phyloP scores from a whole-genome alignment of 1,140 invertebrate genomes.

The Drosophila suzukii region DNA sequence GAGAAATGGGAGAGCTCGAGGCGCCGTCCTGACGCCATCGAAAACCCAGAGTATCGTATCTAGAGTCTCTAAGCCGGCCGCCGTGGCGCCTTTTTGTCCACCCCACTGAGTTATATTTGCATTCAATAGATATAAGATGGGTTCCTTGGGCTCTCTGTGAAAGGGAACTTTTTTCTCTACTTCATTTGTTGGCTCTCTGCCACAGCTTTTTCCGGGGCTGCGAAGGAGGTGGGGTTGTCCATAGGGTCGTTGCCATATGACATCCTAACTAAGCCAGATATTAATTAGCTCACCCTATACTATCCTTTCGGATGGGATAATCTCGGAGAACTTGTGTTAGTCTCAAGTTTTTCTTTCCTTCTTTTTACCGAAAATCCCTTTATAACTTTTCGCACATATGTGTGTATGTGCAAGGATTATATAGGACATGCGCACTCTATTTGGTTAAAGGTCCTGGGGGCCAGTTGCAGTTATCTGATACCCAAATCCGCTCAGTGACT shows the following conservation, averaged over 20 bases:
- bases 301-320: slow-evolving; percentile 2
- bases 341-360: slow-evolving; percentile 17
- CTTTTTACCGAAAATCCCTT: not conserved
- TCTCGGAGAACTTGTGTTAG: slow-evolving; percentile 13
- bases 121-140: slow-evolving; percentile 39
- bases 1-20: slow-evolving; percentile 21
- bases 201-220: slow-evolving; percentile 21
- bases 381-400: slow-evolving; percentile 14
- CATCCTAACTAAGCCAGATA: slow-evolving; percentile 13
- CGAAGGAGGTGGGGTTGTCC: not conserved
- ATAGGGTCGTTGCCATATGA: not conserved
- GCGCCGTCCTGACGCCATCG: slow-evolving; percentile 42
- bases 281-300: slow-evolving; percentile 9
- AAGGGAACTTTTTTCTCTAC: slow-evolving; percentile 39
- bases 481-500: slow-evolving; percentile 25
- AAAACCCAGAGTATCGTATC: slow-evolving; percentile 3
- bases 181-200: slow-evolving; percentile 45
- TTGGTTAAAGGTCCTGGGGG: slow-evolving; percentile 53
- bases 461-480: slow-evolving; percentile 49
- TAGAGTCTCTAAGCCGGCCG: slow-evolving; percentile 56
- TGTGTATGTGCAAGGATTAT: slow-evolving; percentile 48
- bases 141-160: slow-evolving; percentile 33
- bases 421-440: slow-evolving; percentile 74
- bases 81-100: slow-evolving; percentile 68
- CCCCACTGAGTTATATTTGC: slow-evolving; percentile 32